Evolutionary conservation across 23 tunicate genomes (phyloP).

Genomic region (Trididemnum clinides): DNA sequence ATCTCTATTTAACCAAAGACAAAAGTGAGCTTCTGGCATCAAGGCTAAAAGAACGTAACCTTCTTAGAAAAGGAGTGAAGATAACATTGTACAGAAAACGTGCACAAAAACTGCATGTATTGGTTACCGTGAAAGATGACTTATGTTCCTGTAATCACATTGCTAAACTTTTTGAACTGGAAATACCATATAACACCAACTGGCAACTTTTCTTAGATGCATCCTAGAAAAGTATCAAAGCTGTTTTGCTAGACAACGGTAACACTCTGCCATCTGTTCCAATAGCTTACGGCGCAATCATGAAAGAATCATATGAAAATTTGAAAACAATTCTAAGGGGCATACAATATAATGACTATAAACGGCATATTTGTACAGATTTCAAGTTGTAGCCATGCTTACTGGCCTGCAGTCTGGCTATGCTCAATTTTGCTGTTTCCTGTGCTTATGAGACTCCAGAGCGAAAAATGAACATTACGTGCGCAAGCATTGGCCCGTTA

Average conservation of each 20-base stretch:
- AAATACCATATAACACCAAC: not conserved
- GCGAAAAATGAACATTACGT: conserved; percentile 7
- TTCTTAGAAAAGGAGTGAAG: not conserved
- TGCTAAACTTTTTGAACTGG: not conserved
- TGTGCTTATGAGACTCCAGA: conserved; percentile 18
- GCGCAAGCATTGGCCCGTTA: conserved; percentile 8
- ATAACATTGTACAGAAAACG: conserved; percentile 9
- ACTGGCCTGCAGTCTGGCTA: conserved; percentile 7
- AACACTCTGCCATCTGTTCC: conserved; percentile 19
- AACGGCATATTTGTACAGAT: conserved; percentile 20
- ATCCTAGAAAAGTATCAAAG: conserved; percentile 16
- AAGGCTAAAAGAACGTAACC: conserved; percentile 28
- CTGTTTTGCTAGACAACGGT: conserved; percentile 16
- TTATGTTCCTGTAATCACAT: not conserved
- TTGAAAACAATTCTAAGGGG: not conserved
- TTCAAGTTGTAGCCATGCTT: conserved; percentile 27
- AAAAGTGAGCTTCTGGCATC: conserved; percentile 13
- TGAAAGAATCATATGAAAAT: conserved; percentile 14
- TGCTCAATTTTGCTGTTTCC: conserved; percentile 5
- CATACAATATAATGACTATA: conserved; percentile 24
- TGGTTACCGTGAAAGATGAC: not conserved
- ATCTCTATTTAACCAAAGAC: conserved; percentile 18
- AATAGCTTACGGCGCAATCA: not conserved
- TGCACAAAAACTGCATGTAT: not conserved
- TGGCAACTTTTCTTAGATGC: conserved; percentile 18